phyloP scores from a whole-genome alignment of 2,888 invertebrate species.

The Philhelius pedissequus region DNA sequence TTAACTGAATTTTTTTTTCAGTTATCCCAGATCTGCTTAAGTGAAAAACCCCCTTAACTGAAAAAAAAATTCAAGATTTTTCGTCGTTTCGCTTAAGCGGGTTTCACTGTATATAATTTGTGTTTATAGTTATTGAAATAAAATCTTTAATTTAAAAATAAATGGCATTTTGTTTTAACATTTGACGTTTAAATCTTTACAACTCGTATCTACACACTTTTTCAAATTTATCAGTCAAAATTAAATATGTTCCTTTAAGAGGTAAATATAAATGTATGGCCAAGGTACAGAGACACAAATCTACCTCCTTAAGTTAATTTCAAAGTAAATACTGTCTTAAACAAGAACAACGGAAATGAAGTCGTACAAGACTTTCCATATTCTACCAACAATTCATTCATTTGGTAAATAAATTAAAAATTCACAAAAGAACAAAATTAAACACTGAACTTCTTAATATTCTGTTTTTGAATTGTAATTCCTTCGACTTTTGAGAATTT shows the following conservation, averaged over 20 bases:
- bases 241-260: neutral
- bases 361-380: neutral
- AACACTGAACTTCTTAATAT: constrained; percentile 69
- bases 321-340: neutral
- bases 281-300: neutral
- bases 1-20: too few species aligned
- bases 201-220: too few species aligned
- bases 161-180: too few species aligned
- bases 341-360: neutral
- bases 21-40: too few species aligned
- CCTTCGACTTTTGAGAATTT: constrained; percentile 28
- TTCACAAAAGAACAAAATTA: constrained; percentile 75
- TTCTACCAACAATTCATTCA: neutral
- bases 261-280: neutral
- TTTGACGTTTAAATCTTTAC: too few species aligned
- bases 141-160: too few species aligned
- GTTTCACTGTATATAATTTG: too few species aligned
- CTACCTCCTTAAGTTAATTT: neutral
- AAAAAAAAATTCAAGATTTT: too few species aligned
- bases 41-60: too few species aligned
- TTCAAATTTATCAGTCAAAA: neutral
- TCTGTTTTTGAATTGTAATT: constrained; percentile 16
- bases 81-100: too few species aligned
- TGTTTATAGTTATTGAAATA: too few species aligned
- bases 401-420: constrained; percentile 50